A percentile compares a stretch with the other conserved stretches of the same genome.
These are phyloP conservation scores for Anhinga anhinga DNA, from an alignment of 2,113 vertebrate species.

Conservation along the genomic window DNA sequence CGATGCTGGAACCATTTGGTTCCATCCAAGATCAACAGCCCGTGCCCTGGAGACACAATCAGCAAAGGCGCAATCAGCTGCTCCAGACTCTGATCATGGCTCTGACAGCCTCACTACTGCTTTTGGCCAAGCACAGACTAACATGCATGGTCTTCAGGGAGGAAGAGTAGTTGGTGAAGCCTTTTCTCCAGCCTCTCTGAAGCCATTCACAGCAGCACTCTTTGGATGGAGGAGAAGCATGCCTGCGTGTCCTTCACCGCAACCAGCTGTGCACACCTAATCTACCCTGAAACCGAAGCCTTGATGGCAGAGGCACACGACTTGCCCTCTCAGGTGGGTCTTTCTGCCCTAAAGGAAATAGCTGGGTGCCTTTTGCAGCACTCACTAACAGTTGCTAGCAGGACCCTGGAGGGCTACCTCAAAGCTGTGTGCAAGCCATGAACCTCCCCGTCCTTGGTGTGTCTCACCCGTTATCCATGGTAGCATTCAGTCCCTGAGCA, in stretches of 20 bases:
- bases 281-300: neutral
- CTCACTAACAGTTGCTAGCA: neutral
- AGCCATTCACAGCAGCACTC: accelerated
- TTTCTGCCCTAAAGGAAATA: neutral
- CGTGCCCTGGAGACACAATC: conserved; percentile 72
- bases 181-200: neutral
- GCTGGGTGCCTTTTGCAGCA: neutral
- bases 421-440: neutral
- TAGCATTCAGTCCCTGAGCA: neutral
- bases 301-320: neutral
- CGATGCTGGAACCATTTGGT: conserved; percentile 86
- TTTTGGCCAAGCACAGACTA: neutral
- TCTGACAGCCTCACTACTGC: neutral
- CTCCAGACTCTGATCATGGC: neutral
- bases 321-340: neutral
- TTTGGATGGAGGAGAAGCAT: neutral
- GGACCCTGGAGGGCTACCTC: neutral
- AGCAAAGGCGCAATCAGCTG: neutral
- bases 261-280: neutral
- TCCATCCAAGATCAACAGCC: conserved; percentile 79
- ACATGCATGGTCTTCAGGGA: neutral
- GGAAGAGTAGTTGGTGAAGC: neutral
- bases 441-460: neutral
- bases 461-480: neutral
- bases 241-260: neutral